Evolutionary conservation across 2,113 vertebrate genomes (phyloP).

Genomic region (Paralichthys olivaceus): DNA sequence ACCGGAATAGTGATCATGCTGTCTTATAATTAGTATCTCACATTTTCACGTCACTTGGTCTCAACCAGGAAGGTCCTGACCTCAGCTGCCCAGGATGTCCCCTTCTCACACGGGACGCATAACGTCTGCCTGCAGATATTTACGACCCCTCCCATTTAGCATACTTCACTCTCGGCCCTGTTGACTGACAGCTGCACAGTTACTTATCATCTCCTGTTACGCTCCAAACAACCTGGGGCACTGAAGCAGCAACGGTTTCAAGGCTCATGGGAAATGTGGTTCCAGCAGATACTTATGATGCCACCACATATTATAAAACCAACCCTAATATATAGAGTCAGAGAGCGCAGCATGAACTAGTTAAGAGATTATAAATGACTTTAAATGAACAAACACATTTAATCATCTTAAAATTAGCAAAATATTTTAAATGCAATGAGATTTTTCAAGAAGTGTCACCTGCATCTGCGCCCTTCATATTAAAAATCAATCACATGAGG

Average conservation of each 20-base stretch:
- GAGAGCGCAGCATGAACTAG: no score
- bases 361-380: no score
- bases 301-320: no score
- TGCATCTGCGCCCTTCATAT: no score
- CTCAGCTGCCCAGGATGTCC: constrained; percentile 40
- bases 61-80: constrained; percentile 51
- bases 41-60: constrained; percentile 41
- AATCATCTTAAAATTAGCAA: no score
- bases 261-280: constrained; percentile 24
- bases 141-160: constrained; percentile 38
- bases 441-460: no score
- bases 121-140: constrained; percentile 36
- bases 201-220: constrained; percentile 33
- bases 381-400: no score
- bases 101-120: constrained; percentile 38
- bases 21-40: constrained; percentile 59
- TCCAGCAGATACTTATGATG: background rate
- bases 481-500: no score
- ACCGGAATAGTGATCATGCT: constrained; percentile 31
- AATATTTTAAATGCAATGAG: no score
- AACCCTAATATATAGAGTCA: no score
- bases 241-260: background rate
- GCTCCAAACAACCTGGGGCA: background rate
- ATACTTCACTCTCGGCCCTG: constrained; percentile 29
- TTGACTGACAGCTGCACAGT: constrained; percentile 37